Percentiles rank a stretch among this genome's conserved stretches.
These are phyloP conservation scores for Pseudomyrmex dendroicus DNA, from an alignment of 1,140 invertebrate species.

Conservation along the genomic window DNA sequence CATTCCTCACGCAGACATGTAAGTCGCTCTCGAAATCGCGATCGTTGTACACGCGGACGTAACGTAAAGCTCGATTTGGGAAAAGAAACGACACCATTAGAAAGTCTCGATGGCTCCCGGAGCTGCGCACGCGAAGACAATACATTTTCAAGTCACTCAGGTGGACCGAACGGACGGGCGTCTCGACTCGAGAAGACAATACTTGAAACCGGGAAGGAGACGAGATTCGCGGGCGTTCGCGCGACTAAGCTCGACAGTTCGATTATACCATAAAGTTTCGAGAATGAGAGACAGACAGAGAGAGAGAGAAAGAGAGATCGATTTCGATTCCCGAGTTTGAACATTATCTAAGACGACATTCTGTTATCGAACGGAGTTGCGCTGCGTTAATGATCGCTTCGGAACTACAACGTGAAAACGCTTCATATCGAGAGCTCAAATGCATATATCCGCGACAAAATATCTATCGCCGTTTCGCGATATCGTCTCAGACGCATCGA, in stretches of 20 bases:
- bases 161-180: conserved; percentile 46
- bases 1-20: neutral
- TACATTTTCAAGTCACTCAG: conserved; percentile 46
- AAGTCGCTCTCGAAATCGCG: conserved; percentile 20
- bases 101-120: conserved; percentile 44
- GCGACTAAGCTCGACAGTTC: conserved; percentile 29
- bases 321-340: conserved; percentile 13
- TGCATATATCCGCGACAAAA: neutral
- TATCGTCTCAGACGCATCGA: neutral
- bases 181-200: conserved; percentile 45
- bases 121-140: conserved; percentile 36
- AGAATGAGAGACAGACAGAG: neutral
- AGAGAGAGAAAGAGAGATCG: too few species aligned
- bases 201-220: conserved; percentile 18
- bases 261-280: conserved; percentile 36
- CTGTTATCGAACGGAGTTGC: neutral
- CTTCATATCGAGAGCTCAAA: neutral
- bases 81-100: conserved; percentile 51
- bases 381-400: neutral
- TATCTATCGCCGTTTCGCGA: neutral
- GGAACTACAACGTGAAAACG: neutral
- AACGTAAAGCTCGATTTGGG: conserved; percentile 45
- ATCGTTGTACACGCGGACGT: neutral
- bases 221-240: conserved; percentile 29
- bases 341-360: conserved; percentile 16